A percentile compares a stretch with the other conserved stretches of the same genome.
These are phyloP conservation scores for Drosophila rhopaloa DNA, from an alignment of 1,140 invertebrate species.

Conservation along the genomic window DNA sequence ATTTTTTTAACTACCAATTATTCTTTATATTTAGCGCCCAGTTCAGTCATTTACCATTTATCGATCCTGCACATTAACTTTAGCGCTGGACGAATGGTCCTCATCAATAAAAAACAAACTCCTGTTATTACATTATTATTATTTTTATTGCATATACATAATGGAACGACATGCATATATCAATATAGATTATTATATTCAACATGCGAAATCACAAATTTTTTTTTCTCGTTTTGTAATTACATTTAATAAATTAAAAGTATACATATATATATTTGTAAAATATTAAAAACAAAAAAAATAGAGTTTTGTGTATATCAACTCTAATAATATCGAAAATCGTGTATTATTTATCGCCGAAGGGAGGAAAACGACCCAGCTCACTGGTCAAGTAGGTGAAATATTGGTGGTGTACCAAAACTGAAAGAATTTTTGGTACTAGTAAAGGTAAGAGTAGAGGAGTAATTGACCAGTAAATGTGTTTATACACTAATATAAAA, in stretches of 20 bases:
- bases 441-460: not conserved
- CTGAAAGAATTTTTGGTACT: not conserved
- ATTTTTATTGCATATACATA: slow-evolving; percentile 57
- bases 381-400: not conserved
- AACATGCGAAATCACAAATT: slow-evolving; percentile 62
- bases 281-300: slow-evolving; percentile 54
- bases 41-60: slow-evolving; percentile 37
- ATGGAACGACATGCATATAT: slow-evolving; percentile 37
- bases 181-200: slow-evolving; percentile 36
- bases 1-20: slow-evolving; percentile 37
- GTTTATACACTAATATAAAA: too few relatives aligned
- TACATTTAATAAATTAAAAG: slow-evolving; percentile 62
- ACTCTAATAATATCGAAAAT: slow-evolving; percentile 37
- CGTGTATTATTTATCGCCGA: slow-evolving; percentile 41
- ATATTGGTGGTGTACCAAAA: not conserved
- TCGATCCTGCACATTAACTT: not conserved
- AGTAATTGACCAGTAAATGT: not conserved
- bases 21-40: slow-evolving; percentile 24
- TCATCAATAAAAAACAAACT: slow-evolving; percentile 27
- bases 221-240: slow-evolving; percentile 43
- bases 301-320: slow-evolving; percentile 1
- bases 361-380: not conserved
- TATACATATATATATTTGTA: slow-evolving; percentile 38
- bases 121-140: slow-evolving; percentile 30
- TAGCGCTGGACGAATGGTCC: slow-evolving; percentile 5